Evolutionary conservation across 2,113 vertebrate species (phyloP).

Genomic region (Machaerirhynchus nigripectus): DNA sequence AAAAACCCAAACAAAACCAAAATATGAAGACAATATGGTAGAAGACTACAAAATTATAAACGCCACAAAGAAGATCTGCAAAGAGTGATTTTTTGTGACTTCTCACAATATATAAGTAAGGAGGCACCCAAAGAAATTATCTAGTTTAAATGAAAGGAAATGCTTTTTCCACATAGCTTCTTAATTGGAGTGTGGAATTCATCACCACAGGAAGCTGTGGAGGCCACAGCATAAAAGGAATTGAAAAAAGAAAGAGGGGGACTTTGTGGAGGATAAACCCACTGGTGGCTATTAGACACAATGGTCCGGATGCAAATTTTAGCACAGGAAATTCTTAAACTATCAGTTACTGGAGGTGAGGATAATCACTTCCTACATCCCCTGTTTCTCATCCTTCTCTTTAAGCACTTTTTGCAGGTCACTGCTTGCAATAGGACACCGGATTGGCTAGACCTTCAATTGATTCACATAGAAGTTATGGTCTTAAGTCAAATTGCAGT

Average conservation of each 20-base stretch:
- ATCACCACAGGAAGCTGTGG: slow-evolving; percentile 14
- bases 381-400: background rate
- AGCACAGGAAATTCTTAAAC: slow-evolving; percentile 36
- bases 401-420: background rate
- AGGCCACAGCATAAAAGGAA: background rate
- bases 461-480: background rate
- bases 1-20: background rate
- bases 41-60: background rate
- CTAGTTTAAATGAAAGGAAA: background rate
- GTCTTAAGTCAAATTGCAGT: background rate
- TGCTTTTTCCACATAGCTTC: background rate
- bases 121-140: background rate
- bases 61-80: background rate
- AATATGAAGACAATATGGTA: background rate
- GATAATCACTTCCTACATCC: background rate
- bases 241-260: background rate
- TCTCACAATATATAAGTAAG: background rate
- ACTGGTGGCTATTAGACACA: background rate
- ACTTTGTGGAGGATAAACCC: background rate
- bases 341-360: background rate
- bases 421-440: background rate
- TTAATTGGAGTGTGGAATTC: background rate
- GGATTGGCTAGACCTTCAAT: background rate
- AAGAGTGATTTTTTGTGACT: background rate
- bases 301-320: background rate